phyloP scores from a whole-genome alignment of 1,140 invertebrate genomes.

The Parapsyche elsis region DNA sequence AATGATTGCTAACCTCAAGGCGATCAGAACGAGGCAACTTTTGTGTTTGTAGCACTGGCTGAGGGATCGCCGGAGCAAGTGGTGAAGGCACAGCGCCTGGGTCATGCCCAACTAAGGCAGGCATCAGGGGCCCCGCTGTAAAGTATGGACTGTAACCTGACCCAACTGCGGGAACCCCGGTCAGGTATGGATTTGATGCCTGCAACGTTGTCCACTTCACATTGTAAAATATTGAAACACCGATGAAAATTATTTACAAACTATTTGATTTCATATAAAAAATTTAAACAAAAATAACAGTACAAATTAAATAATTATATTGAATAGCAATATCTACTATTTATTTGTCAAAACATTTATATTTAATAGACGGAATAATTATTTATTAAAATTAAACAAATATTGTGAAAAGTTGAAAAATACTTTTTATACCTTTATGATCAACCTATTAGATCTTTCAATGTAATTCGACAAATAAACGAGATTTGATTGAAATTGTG shows the following conservation, averaged over 20 bases:
- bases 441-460: no score
- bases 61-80: slow-evolving; percentile 77
- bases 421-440: no score
- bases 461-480: no score
- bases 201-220: slow-evolving; percentile 64
- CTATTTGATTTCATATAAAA: not conserved
- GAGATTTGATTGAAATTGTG: not conserved
- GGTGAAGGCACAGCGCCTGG: slow-evolving; percentile 72
- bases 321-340: no score
- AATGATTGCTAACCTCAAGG: slow-evolving; percentile 81
- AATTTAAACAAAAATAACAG: no score
- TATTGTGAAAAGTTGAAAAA: no score
- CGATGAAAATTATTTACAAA: not conserved
- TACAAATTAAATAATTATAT: no score
- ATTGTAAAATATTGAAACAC: not conserved
- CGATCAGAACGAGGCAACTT: slow-evolving; percentile 94
- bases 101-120: slow-evolving; percentile 84
- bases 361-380: no score
- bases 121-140: slow-evolving; percentile 86
- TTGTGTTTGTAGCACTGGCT: slow-evolving; percentile 86
- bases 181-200: slow-evolving; percentile 90
- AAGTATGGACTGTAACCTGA: slow-evolving; percentile 90
- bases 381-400: no score
- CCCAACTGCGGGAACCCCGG: slow-evolving; percentile 84
- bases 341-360: slow-evolving; percentile 11